phyloP scores from a whole-genome alignment of 2,888 invertebrate species.

The Parnassius glacialis region DNA sequence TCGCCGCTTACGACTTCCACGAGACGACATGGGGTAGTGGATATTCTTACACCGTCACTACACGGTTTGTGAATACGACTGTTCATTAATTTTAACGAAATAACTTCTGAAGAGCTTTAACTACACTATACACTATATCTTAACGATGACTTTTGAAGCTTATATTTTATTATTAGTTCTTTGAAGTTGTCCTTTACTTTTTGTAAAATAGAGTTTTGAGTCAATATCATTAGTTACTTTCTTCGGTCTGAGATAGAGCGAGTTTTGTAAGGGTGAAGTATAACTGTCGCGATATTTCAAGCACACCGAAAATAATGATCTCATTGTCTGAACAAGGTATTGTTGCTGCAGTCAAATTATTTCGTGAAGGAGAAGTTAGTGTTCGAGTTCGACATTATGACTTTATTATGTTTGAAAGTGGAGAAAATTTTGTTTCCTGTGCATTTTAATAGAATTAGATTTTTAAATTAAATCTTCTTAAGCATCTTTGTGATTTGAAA shows the following conservation, averaged over 20 bases:
- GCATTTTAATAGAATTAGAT: no score
- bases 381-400: conserved; percentile 8
- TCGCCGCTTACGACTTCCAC: no score
- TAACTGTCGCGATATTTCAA: background rate
- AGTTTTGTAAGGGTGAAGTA: background rate
- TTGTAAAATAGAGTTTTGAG: background rate
- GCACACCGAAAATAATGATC: conserved; percentile 14
- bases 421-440: background rate
- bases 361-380: conserved; percentile 10
- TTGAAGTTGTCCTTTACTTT: no score
- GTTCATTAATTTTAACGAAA: background rate
- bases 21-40: no score
- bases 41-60: no score
- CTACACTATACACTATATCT: background rate
- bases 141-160: no score
- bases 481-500: no score
- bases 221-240: background rate
- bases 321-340: conserved; percentile 16
- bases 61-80: no score
- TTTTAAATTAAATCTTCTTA: no score
- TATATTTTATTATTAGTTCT: background rate
- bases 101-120: background rate
- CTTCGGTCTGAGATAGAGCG: background rate
- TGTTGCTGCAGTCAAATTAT: conserved; percentile 20
- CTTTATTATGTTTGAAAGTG: background rate